Percentiles rank a stretch among this genome's conserved stretches.
These are phyloP conservation scores for Vultur gryphus DNA, from an alignment of 2,797 vertebrate genomes.

Conservation along the genomic window DNA sequence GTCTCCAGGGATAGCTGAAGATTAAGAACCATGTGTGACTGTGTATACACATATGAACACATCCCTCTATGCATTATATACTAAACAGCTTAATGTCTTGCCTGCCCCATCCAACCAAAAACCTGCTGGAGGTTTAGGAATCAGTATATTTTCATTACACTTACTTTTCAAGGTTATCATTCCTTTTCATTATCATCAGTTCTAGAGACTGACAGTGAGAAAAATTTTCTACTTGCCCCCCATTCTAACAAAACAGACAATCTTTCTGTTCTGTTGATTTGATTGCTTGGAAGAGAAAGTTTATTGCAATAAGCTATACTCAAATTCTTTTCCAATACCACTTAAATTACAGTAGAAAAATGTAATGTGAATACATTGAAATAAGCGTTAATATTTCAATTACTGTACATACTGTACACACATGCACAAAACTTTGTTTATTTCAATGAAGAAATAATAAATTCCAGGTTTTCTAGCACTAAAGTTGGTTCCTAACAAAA, in stretches of 20 bases:
- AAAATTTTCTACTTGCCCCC: not conserved
- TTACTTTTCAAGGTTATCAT: not conserved
- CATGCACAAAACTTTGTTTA: not conserved
- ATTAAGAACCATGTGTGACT: not conserved
- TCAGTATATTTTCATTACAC: not conserved
- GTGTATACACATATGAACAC: not conserved
- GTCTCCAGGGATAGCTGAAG: not conserved
- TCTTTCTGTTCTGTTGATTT: not conserved
- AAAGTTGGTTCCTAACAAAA: not conserved
- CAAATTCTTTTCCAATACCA: not conserved
- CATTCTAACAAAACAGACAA: not conserved
- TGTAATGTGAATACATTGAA: not conserved
- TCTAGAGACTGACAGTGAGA: not conserved
- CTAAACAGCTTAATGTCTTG: not conserved
- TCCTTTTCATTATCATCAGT: not conserved
- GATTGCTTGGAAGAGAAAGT: not conserved
- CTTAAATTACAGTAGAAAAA: not conserved
- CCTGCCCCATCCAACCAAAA: rapidly evolving
- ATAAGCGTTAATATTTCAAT: not conserved
- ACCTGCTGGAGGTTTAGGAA: not conserved
- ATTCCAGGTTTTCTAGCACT: not conserved
- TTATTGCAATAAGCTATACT: not conserved
- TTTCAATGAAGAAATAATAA: not conserved
- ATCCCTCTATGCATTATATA: not conserved
- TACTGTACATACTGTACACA: not conserved